phyloP scores from a whole-genome alignment of 2,797 vertebrate species.

The Neosalanx taihuensis region DNA sequence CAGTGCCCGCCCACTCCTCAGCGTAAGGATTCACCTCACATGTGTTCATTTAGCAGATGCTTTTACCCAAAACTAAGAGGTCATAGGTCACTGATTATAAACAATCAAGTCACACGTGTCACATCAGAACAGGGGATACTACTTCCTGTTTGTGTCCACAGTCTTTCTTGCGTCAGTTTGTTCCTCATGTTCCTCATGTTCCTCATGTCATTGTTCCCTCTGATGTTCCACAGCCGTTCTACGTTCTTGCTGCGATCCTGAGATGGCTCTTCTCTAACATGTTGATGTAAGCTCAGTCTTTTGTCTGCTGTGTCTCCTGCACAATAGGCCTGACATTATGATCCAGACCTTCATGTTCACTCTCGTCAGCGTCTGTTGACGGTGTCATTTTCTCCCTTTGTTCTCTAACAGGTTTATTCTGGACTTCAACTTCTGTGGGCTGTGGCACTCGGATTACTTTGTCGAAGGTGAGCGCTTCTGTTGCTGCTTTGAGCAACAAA shows the following conservation, averaged over 20 bases:
- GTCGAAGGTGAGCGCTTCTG: constrained; percentile 8
- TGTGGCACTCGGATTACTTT: constrained; percentile 15
- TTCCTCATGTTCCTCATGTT: constrained; percentile 14
- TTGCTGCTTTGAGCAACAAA: background rate
- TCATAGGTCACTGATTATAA: no score
- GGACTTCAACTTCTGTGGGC: constrained; percentile 17
- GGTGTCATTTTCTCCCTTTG: background rate
- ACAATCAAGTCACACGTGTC: no score
- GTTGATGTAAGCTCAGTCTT: constrained; percentile 9
- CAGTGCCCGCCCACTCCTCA: constrained; percentile 79
- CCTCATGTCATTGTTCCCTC: background rate
- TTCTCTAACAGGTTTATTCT: constrained; percentile 9
- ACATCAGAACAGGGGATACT: no score
- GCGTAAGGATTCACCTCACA: constrained; percentile 72
- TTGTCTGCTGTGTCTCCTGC: background rate
- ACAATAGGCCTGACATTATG: background rate
- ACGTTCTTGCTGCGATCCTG: background rate
- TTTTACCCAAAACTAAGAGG: no score
- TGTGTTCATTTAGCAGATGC: no score
- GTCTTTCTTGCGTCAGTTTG: constrained; percentile 51
- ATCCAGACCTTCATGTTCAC: background rate
- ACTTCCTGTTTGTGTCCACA: background rate
- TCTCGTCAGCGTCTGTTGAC: background rate
- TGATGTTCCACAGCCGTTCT: constrained; percentile 5
- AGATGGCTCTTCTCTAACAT: constrained; percentile 11